Percentiles rank a stretch among this genome's conserved stretches.
Evolutionary conservation across 2,113 vertebrate genomes (phyloP).

Genomic region (Paedocypris sp.): DNA sequence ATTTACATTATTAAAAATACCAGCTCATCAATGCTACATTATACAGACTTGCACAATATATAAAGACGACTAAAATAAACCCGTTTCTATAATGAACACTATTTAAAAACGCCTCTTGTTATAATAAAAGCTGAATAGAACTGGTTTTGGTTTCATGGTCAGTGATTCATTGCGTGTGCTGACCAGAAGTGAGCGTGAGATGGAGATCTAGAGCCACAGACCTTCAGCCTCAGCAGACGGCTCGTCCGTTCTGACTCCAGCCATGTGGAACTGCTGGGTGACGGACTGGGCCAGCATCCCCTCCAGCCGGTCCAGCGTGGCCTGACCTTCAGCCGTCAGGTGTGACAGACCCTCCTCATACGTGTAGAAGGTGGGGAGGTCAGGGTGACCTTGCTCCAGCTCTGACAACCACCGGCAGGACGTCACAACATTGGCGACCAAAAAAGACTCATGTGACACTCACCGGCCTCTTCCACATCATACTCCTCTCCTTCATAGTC

Average conservation of each 20-base stretch:
- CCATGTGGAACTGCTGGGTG: constrained; percentile 87
- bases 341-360: constrained; percentile 89
- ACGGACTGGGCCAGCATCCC: constrained; percentile 86
- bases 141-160: too few species aligned
- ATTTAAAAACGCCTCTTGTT: too few species aligned
- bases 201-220: background rate
- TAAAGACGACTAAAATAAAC: too few species aligned
- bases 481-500: constrained; percentile 90
- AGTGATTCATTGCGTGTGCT: too few species aligned
- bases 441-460: constrained; percentile 20
- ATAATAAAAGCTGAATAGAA: too few species aligned
- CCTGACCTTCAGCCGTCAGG: constrained; percentile 82
- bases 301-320: constrained; percentile 83
- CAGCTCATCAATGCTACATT: too few species aligned
- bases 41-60: too few species aligned
- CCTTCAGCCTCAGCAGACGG: constrained; percentile 73
- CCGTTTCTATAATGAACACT: too few species aligned
- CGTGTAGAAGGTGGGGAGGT: constrained; percentile 85
- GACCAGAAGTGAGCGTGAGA: too few species aligned
- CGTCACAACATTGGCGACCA: too few species aligned
- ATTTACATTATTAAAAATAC: too few species aligned
- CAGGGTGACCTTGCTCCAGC: constrained; percentile 72
- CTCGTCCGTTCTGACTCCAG: constrained; percentile 81
- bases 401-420: too few species aligned
- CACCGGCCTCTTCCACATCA: constrained; percentile 85